Evolutionary conservation across 2,113 vertebrate genomes (phyloP), one percentile per base, ranked within the genome.

Genomic region (Pedionomus torquatus): DNA sequence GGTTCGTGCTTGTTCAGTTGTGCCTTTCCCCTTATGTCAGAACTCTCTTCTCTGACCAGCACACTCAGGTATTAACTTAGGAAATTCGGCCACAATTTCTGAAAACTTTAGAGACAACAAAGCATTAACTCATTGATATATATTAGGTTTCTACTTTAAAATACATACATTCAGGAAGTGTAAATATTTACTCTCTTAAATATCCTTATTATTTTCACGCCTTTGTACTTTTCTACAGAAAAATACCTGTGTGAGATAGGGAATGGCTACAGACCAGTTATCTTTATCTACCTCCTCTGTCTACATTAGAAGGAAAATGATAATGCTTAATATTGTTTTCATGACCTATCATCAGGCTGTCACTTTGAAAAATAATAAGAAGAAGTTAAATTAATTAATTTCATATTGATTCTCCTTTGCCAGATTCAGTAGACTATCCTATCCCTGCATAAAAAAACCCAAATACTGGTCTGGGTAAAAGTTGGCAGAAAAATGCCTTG

Each of bases 371-470:
- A 95, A 89, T 68, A 66, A 68, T 17, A 83, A 81, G 17, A 26
- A 49, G 14, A 1, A 19, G 44, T 81, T 91, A 89, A 94, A 95
- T 95, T 81, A 93, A 96, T 95, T 94, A 76, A 65, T 77, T n/a
- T 83, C 31, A 4, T 87, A 93, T 69, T 85, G 75, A 93, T 93
- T 97, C 44, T 44, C 25, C 60, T 79, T 82, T 85, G 80, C 83
- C 66, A 68, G 72, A 37, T 87, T 93, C 60, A 92, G 86, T 83
- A 92, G 65, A 46, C 39, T 81, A 43, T 60, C 58, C 26, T 58
- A 11, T 55, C 26, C 65, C 39, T 89, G 66, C 66, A 46, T 61
- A 85, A 95, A 65, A 64, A n/a, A 2, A 0, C 8, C 43, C 57
- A 60, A 87, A 68, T 58, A 68, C 48, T 0, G 0, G 33, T 30